Evolutionary conservation across 2,888 invertebrate genomes (phyloP).

Genomic region (Neuroscelio doddi): DNA sequence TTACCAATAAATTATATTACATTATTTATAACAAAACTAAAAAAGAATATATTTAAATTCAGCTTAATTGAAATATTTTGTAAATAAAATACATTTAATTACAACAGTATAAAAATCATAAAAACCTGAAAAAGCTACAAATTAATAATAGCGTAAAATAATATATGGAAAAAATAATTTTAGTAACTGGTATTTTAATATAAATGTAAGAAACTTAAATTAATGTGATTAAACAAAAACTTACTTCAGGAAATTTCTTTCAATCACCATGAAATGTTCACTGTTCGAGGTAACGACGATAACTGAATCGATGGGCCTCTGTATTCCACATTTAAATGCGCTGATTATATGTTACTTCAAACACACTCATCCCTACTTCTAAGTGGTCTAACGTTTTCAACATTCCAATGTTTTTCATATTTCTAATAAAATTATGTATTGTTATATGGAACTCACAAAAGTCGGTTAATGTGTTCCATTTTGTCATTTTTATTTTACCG

Average conservation of each 20-base stretch:
- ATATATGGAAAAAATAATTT: too few species aligned
- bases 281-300: conserved; percentile 26
- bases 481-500: too few species aligned
- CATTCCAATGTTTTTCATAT: conserved; percentile 8
- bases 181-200: background rate
- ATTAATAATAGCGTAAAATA: too few species aligned
- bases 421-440: conserved; percentile 5
- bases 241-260: conserved; percentile 1
- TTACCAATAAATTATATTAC: too few species aligned
- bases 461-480: too few species aligned
- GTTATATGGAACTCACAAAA: conserved; percentile 13
- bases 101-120: too few species aligned
- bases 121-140: too few species aligned
- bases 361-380: conserved; percentile 23
- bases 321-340: conserved; percentile 19
- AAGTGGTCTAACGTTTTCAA: conserved; percentile 15
- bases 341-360: background rate
- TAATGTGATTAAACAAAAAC: background rate
- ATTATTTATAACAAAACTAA: too few species aligned
- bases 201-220: background rate
- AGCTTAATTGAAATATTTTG: too few species aligned
- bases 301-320: conserved; percentile 28
- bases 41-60: too few species aligned
- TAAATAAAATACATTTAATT: too few species aligned
- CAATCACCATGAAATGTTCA: conserved; percentile 22